phyloP scores from a whole-genome alignment of 2,113 vertebrate species.

The Microtus ochrogaster region DNA sequence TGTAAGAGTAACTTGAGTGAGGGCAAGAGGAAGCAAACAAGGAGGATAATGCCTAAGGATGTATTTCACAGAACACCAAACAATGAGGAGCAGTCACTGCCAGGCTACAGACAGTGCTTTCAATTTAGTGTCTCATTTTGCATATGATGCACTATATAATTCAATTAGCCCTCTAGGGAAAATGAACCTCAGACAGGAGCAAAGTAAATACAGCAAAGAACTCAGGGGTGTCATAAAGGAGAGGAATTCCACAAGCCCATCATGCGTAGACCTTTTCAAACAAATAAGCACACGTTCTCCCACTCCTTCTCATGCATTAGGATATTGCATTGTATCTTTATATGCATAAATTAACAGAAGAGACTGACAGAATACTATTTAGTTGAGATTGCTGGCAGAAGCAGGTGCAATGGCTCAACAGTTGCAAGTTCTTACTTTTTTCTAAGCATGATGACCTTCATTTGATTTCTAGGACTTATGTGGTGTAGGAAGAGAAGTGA shows the following conservation, averaged over 20 bases:
- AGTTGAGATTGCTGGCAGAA: not conserved
- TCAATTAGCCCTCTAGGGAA: constrained; percentile 41
- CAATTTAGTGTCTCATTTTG: constrained; percentile 47
- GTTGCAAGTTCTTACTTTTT: not conserved
- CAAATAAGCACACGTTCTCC: not conserved
- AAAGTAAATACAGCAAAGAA: not conserved
- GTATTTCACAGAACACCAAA: constrained; percentile 17
- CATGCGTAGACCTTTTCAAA: not conserved
- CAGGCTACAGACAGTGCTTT: constrained; percentile 47
- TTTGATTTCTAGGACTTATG: not conserved
- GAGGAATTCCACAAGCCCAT: not conserved
- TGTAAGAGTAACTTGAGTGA: constrained; percentile 7
- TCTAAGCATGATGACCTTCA: not conserved
- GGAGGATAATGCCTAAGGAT: not conserved
- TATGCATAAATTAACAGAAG: not conserved
- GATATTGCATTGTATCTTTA: not conserved
- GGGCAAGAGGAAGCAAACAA: constrained; percentile 12
- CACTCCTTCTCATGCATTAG: not conserved
- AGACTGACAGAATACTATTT: not conserved
- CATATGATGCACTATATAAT: constrained; percentile 54
- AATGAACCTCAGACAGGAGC: not conserved
- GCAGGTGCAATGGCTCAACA: not conserved
- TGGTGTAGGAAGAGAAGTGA: not conserved
- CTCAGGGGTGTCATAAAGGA: not conserved
- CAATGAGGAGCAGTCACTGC: not conserved